Base-by-base conservation (phyloP, 2,888 invertebrate genomes). In the Leptothorax acervorum region DNA sequence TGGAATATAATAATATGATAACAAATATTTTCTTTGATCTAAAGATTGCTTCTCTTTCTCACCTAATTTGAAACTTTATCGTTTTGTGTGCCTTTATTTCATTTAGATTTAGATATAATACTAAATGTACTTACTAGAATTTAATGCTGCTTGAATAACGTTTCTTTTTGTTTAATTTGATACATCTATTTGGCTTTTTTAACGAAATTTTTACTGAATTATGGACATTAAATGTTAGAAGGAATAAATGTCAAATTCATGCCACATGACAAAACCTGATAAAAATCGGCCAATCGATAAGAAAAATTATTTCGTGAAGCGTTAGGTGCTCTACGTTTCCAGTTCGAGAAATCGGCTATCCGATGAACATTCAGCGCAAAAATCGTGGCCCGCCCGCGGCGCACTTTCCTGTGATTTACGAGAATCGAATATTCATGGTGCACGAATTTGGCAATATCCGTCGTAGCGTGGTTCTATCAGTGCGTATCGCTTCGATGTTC, bases 401-500 rank as follows among this genome's bases (percentile, higher is more conserved):
- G 53, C 68, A 82, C 66, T 86, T 82, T 63, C 62, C 45, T 48
- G 42, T 83, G 85, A 90, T 89, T 90, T 89, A 86, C 75, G 88
- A 39, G 66, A 88, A 86, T 85, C 85, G 87, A 90, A 92, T 92
- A 92, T 92, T 91, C 92, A 91, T 88, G 91, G 83, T 74, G 84
- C 87, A 91, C 89, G 90, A 92, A 92, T 92, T 92, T 92, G 91
- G 90, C 91, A 92, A 92, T 92, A 92, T 92, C 91, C 92, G 91
- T 91, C 89, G 86, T 79, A 86, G 83, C 35, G 73, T 23, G 35
- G 60, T 84, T 90, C 87, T 90, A 91, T 92, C 91, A 76, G 71
- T 78, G 68, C 71, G 23, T 57, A 62, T 65, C 85, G 78, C 60
- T n/a, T 65, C 63, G 68, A 85, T 87, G 86, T 87, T 83, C 78